Conservation (phyloP, 2,888 invertebrate species). For the Dasypogon diadema region DNA sequence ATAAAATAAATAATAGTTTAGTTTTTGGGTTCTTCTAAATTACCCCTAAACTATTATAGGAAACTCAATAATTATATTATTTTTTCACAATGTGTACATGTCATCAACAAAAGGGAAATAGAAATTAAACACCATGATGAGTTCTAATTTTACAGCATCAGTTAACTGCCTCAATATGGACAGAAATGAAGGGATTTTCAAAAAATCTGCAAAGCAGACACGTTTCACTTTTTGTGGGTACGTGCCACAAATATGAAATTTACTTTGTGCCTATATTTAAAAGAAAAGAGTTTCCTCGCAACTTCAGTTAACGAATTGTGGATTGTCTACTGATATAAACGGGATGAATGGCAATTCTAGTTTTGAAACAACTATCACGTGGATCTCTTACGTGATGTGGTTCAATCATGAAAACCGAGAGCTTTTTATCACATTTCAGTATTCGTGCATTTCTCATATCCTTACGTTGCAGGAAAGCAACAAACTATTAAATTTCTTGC, state of each 20-base stretch:
- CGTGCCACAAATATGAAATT: conserved; percentile 28
- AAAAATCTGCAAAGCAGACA: conserved; percentile 9
- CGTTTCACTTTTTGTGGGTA: conserved; percentile 21
- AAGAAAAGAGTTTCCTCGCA: conserved; percentile 11
- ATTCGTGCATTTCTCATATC: neutral
- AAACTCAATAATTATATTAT: too few relatives aligned
- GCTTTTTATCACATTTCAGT: conserved; percentile 21
- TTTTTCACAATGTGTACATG: too few relatives aligned
- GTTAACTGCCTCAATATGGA: conserved; percentile 6
- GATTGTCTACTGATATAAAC: conserved; percentile 27
- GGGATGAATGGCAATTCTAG: conserved; percentile 25
- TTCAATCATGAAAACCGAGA: neutral
- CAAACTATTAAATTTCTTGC: too few relatives aligned
- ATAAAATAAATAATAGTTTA: too few relatives aligned
- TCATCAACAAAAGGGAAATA: neutral
- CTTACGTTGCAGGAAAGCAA: neutral
- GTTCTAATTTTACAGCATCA: conserved; percentile 8
- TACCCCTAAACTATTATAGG: too few relatives aligned
- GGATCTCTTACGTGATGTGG: conserved; percentile 29
- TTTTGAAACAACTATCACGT: conserved; percentile 28
- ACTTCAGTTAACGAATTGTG: conserved; percentile 29
- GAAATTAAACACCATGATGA: conserved; percentile 4
- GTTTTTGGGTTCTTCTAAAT: too few relatives aligned
- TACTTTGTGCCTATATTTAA: conserved; percentile 30
- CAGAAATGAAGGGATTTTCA: conserved; percentile 24